Percentiles rank a stretch among this genome's conserved stretches.
These are phyloP conservation scores for Nomada ruficornis DNA, from an alignment of 2,888 invertebrate genomes.

Conservation along the genomic window DNA sequence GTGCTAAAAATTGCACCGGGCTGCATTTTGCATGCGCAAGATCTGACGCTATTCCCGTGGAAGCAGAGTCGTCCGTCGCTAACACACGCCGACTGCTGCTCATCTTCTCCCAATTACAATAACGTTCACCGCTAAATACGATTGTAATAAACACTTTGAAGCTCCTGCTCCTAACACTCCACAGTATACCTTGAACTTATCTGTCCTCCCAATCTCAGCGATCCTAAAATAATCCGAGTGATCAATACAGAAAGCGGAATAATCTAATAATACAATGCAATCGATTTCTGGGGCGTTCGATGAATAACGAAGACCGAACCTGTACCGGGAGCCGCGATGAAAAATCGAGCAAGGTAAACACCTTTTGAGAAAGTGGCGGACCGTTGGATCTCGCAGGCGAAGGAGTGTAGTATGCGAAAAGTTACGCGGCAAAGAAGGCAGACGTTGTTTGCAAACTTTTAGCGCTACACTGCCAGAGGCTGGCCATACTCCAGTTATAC, in stretches of 20 bases:
- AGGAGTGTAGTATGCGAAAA: constrained; percentile 31
- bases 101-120: constrained; percentile 59
- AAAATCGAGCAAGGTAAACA: neutral
- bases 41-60: constrained; percentile 23
- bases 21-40: constrained; percentile 12
- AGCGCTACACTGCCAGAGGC: constrained; percentile 39
- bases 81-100: constrained; percentile 53
- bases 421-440: constrained; percentile 28
- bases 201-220: too few species aligned
- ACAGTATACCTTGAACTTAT: too few species aligned
- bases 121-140: too few species aligned
- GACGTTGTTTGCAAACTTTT: constrained; percentile 55
- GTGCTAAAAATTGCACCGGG: constrained; percentile 20
- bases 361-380: constrained; percentile 9
- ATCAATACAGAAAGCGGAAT: too few species aligned
- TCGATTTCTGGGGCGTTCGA: too few species aligned
- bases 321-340: too few species aligned
- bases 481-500: constrained; percentile 42
- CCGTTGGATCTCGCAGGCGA: constrained; percentile 39
- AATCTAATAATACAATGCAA: too few species aligned
- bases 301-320: too few species aligned
- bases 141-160: too few species aligned
- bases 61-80: constrained; percentile 47
- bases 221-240: too few species aligned
- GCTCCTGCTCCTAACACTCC: too few species aligned